A percentile compares a stretch with the other conserved stretches of the same genome.
Evolutionary conservation across 35 echinoderm and acorn worm genomes (phyloP).

Genomic region (Holothuria glaberrima): DNA sequence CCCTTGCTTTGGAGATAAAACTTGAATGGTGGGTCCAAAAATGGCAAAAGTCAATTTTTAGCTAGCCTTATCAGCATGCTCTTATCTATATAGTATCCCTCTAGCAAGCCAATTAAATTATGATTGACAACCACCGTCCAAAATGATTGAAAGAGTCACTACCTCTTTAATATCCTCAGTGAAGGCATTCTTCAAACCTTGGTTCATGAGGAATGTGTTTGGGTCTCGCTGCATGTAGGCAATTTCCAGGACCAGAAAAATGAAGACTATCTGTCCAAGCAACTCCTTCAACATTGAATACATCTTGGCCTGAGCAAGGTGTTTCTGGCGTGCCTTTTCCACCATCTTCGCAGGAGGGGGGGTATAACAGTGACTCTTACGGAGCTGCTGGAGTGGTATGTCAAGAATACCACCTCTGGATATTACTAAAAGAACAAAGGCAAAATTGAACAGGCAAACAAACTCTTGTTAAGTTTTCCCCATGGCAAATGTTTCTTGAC

Average conservation of each 20-base stretch:
- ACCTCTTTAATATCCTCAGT: constrained; percentile 65
- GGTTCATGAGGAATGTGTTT: constrained; percentile 61
- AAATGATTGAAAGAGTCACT: too few relatives aligned
- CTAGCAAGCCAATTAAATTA: too few relatives aligned
- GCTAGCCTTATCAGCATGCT: too few relatives aligned
- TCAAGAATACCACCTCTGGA: constrained; percentile 35
- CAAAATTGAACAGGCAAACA: too few relatives aligned
- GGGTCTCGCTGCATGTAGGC: constrained; percentile 72
- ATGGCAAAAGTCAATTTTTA: too few relatives aligned
- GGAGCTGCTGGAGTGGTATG: constrained; percentile 39
- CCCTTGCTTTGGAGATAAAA: too few relatives aligned
- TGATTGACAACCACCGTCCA: too few relatives aligned
- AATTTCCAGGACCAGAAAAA: constrained; percentile 78
- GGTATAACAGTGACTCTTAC: constrained; percentile 54
- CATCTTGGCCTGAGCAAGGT: constrained; percentile 69
- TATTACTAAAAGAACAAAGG: constrained; percentile 1
- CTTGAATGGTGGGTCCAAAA: too few relatives aligned
- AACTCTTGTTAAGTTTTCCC: too few relatives aligned
- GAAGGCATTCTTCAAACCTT: constrained; percentile 59
- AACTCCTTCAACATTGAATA: constrained; percentile 73
- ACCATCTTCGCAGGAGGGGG: constrained; percentile 68
- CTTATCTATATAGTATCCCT: too few relatives aligned
- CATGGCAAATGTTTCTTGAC: too few relatives aligned
- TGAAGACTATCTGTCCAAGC: constrained; percentile 77
- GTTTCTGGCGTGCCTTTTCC: constrained; percentile 65